Base-by-base conservation (phyloP, 2,888 invertebrate genomes). In the Augiades crinisus region DNA sequence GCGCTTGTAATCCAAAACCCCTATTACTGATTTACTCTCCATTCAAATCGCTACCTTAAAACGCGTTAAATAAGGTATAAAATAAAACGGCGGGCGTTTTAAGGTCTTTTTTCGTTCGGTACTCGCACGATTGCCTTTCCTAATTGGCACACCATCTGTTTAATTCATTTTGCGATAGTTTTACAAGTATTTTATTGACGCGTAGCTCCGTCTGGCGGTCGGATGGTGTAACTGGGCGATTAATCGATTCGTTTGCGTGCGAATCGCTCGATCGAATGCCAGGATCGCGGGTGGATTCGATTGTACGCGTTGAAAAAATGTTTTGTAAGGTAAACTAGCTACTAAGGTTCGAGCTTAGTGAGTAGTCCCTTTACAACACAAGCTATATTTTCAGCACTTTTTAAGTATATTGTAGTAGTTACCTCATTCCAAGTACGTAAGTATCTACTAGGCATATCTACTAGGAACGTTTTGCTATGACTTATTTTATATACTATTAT, bases 111-210 rank as follows among this genome's bases (percentile, higher is more conserved):
- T 86, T 82, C 78, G 75, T 68, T 67, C 73, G 64, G 79, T 82
- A 83, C 80, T 81, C 88, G 88, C 86, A 81, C 89, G 84, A 86
- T 86, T 89, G 88, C 79, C 78, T 81, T 71, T 79, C 86, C 89
- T 89, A 89, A 89, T 89, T 89, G 89, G 87, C 80, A 85, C 79
- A 72, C 80, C 86, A 86, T 88, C 81, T 86, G 88, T 84, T 87
- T 83, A 87, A 89, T 89, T 89, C 88, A 88, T 84, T 87, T 85
- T 72, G 86, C 87, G 84, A 88, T 88, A 88, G 88, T 87, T 89
- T 86, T 86, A 88, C 88, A 88, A 84, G 88, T 85, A 87, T 87
- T 88, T 87, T 86, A 88, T 82, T 85, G 88, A 86, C 79, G 81
- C 80, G 82, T 81, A 82, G 84, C 88, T 83, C 88, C 87, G 84